These are phyloP conservation scores for Arenicola marina DNA, from an alignment of 2,888 invertebrate species.

Conservation along the genomic window DNA sequence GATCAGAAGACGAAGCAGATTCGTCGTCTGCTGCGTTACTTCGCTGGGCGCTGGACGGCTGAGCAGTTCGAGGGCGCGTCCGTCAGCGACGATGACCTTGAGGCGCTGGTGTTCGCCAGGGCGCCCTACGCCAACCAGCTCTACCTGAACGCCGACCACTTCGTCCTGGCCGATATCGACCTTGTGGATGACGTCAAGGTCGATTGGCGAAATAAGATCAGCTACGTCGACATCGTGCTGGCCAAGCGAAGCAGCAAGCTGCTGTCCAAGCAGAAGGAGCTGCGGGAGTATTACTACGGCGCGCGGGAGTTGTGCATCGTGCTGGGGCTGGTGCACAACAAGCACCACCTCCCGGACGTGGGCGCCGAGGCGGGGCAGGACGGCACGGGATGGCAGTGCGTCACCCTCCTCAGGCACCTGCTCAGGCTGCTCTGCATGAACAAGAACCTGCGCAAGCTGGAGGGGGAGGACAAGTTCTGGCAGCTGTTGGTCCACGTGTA, in stretches of 20 bases:
- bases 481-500: conserved; percentile 32
- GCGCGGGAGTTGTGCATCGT: conserved; percentile 34
- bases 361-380: conserved; percentile 21
- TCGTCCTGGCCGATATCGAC: conserved; percentile 30
- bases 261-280: conserved; percentile 24
- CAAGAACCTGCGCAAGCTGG: conserved; percentile 27
- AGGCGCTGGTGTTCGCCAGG: conserved; percentile 27
- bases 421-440: conserved; percentile 31
- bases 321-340: conserved; percentile 26
- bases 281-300: conserved; percentile 28
- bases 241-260: conserved; percentile 21
- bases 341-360: conserved; percentile 31
- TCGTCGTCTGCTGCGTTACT: conserved; percentile 27
- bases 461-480: conserved; percentile 33
- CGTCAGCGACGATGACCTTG: conserved; percentile 30
- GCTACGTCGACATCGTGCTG: conserved; percentile 34
- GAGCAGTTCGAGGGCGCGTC: conserved; percentile 19
- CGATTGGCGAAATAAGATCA: conserved; percentile 32
- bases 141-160: conserved; percentile 29
- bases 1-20: conserved; percentile 28
- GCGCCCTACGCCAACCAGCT: conserved; percentile 33
- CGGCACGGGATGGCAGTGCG: conserved; percentile 24
- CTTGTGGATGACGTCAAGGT: conserved; percentile 24
- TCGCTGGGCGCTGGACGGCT: conserved; percentile 24
- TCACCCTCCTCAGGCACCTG: conserved; percentile 30